These are phyloP conservation scores for Petrocephalus sullivani DNA, from an alignment of 2,797 vertebrate genomes.

Conservation along the genomic window DNA sequence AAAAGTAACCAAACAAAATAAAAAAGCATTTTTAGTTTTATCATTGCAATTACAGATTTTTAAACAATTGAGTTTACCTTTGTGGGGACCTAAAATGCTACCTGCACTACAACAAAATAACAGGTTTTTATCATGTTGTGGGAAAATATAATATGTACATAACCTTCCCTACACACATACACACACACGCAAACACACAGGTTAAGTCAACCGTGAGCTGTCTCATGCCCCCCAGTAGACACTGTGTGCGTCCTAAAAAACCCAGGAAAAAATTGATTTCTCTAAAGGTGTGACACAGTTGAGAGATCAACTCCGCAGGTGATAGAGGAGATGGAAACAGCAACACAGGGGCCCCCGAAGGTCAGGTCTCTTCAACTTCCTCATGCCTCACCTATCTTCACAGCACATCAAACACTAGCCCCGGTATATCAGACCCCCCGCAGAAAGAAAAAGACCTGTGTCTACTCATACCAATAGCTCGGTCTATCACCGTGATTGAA, in stretches of 20 bases:
- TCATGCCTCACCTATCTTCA: background rate
- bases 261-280: background rate
- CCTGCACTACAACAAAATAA: background rate
- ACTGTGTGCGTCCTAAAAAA: background rate
- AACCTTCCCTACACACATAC: background rate
- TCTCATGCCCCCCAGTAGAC: background rate
- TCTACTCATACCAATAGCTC: background rate
- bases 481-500: background rate
- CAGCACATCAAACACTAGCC: background rate
- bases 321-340: background rate
- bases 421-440: background rate
- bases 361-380: background rate
- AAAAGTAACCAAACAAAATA: background rate
- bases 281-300: slow-evolving; percentile 2
- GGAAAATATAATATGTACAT: background rate
- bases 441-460: background rate
- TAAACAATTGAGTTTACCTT: background rate
- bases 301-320: background rate
- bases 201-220: background rate
- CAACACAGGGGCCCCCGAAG: background rate
- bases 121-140: background rate
- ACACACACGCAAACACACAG: background rate
- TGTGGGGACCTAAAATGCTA: background rate
- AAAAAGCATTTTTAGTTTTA: background rate
- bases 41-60: background rate